A percentile compares a stretch with the other conserved stretches of the same genome.
phyloP scores from a whole-genome alignment of 1,140 invertebrate species.

The Maconellicoccus hirsutus region DNA sequence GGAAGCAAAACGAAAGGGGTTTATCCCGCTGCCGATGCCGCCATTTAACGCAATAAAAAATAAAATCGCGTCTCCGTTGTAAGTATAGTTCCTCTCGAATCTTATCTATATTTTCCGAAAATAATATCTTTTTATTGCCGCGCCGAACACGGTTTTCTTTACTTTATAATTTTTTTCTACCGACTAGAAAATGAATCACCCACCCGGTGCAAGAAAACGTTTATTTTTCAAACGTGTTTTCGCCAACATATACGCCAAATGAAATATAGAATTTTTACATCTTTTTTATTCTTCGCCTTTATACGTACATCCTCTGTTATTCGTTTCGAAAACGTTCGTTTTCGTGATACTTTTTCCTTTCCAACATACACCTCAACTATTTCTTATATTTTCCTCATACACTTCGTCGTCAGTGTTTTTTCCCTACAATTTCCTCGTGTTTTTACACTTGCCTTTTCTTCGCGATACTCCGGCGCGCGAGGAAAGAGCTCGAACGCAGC shows the following conservation, averaged over 20 bases:
- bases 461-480: too few relatives aligned
- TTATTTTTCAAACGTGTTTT: background rate
- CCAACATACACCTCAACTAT: too few relatives aligned
- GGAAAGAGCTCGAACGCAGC: too few relatives aligned
- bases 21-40: slow-evolving; percentile 1
- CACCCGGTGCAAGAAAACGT: slow-evolving; percentile 2
- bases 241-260: background rate
- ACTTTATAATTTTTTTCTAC: background rate
- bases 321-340: too few relatives aligned
- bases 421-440: too few relatives aligned
- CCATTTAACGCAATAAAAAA: slow-evolving; percentile 9
- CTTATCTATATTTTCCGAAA: slow-evolving; percentile 9
- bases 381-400: too few relatives aligned
- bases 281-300: too few relatives aligned
- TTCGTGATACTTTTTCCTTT: too few relatives aligned
- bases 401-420: too few relatives aligned
- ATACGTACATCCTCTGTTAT: too few relatives aligned
- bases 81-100: background rate
- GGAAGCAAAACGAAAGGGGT: background rate
- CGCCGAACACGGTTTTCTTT: background rate
- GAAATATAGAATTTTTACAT: background rate
- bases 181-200: background rate
- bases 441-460: too few relatives aligned
- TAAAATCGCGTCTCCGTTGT: background rate
- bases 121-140: slow-evolving; percentile 9